A percentile compares a stretch with the other conserved stretches of the same genome.
Conservation (phyloP, 2,113 vertebrate genomes). For the Cepphus grylle region DNA sequence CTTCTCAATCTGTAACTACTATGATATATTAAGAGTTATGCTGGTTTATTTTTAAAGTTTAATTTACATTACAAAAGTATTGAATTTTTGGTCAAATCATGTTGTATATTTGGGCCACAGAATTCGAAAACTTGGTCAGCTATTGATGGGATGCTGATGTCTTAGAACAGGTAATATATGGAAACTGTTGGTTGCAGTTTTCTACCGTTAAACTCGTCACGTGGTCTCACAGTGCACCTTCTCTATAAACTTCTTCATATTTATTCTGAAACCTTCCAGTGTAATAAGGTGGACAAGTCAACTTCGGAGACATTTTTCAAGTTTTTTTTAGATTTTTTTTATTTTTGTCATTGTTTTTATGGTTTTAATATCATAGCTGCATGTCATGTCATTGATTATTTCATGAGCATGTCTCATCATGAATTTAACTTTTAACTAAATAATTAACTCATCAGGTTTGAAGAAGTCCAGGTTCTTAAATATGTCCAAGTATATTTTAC, state of each 20-base stretch:
- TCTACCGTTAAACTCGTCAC: conserved; percentile 57
- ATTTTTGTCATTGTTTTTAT: not conserved
- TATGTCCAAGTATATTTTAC: not conserved
- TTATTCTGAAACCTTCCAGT: conserved; percentile 33
- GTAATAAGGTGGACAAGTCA: conserved; percentile 47
- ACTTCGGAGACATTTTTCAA: conserved; percentile 36
- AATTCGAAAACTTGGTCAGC: conserved; percentile 59
- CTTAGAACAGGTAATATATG: conserved; percentile 62
- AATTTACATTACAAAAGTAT: conserved; percentile 15
- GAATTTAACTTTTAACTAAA: conserved; percentile 15
- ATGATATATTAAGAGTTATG: not conserved
- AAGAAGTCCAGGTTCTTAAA: conserved; percentile 27
- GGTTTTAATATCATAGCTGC: conserved; percentile 33
- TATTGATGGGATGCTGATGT: conserved; percentile 67
- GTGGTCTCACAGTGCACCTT: conserved; percentile 59
- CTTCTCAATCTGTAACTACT: not conserved
- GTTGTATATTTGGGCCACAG: conserved; percentile 62
- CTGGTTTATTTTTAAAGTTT: conserved; percentile 51
- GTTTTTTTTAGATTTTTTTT: not conserved
- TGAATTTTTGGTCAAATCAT: conserved; percentile 62
- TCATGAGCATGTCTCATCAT: conserved; percentile 50
- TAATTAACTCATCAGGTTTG: conserved; percentile 49
- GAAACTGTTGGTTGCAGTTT: conserved; percentile 56
- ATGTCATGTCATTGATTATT: conserved; percentile 38
- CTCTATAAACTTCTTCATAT: conserved; percentile 43